These are phyloP conservation scores for Periparus ater DNA, from an alignment of 2,797 vertebrate genomes.

Conservation along the genomic window DNA sequence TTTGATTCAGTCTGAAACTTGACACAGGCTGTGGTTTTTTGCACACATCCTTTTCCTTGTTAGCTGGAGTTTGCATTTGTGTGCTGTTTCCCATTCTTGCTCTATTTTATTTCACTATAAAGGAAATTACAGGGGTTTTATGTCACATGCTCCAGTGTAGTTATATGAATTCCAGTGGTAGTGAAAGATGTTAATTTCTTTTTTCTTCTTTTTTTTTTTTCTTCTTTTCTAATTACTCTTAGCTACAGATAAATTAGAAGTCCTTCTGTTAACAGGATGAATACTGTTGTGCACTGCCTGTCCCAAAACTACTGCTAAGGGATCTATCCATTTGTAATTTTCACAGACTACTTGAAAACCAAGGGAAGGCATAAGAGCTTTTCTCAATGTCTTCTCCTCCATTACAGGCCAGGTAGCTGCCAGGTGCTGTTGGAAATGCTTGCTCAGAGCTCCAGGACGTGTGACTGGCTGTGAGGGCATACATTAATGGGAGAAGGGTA, in stretches of 20 bases:
- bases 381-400: neutral
- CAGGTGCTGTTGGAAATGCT: neutral
- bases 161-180: neutral
- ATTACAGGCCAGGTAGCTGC: neutral
- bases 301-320: neutral
- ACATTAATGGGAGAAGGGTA: neutral
- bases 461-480: neutral
- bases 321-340: neutral
- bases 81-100: neutral
- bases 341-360: neutral
- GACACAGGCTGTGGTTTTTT: neutral
- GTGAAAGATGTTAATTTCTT: neutral
- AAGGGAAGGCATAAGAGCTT: neutral
- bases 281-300: neutral
- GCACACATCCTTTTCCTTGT: neutral
- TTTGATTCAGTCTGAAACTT: conserved; percentile 38
- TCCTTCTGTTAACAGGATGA: neutral
- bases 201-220: neutral
- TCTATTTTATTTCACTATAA: neutral
- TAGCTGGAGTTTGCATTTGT: neutral
- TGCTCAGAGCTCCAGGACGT: neutral
- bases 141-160: neutral
- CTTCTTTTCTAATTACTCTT: neutral
- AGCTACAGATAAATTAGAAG: neutral
- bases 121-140: neutral